Base-by-base conservation (phyloP, 2,113 vertebrate species). In the Nothobranchius kuhntae region DNA sequence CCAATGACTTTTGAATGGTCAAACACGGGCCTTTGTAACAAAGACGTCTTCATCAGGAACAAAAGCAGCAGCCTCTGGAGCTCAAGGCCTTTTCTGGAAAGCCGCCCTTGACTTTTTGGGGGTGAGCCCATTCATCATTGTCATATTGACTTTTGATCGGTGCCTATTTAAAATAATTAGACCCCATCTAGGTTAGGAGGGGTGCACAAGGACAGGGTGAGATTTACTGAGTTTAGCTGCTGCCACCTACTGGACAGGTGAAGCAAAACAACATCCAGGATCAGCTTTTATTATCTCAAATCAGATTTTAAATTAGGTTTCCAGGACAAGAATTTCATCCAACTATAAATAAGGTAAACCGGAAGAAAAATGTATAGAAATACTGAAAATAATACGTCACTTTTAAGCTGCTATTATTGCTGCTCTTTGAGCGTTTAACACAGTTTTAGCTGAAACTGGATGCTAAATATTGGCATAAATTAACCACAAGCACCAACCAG, bases 211-310 rank as follows among this genome's bases (percentile, higher is more conserved):
- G 51, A 15, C n/a, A 46, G 9, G 3, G 7, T 9, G 26, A 4
- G 55, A 7, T 45, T 3, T 11, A 35, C 10, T n/a, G 11, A 36
- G 51, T 4, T 57, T 45, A 45, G 35, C 10, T 75, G 58, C 59
- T 71, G 24, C 78, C 80, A 69, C 61, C 78, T 71, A 55, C 42
- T 82, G 88, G 84, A 75, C 84, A 88, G 86, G 83, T 88, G 50
- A 76, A 21, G 74, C 44, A 67, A 69, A 35, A 58, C 30, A 12
- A 38, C 4, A 2, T 57, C 10, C 0, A 54, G 13, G 42, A 3
- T 13, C 6, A n/a, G 52, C 0, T 54, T 40, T n/a, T 53, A 8
- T 40, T 40, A 8, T 6, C 9, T 40, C 30, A 30, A 30, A 30
- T 30, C 2, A 30, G 4, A 30, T 30, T 3, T 3, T 30, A 30